Evolutionary conservation across 2,797 vertebrate genomes (phyloP), one percentile per base, ranked within the genome.

Genomic region (Micromesistius poutassou): DNA sequence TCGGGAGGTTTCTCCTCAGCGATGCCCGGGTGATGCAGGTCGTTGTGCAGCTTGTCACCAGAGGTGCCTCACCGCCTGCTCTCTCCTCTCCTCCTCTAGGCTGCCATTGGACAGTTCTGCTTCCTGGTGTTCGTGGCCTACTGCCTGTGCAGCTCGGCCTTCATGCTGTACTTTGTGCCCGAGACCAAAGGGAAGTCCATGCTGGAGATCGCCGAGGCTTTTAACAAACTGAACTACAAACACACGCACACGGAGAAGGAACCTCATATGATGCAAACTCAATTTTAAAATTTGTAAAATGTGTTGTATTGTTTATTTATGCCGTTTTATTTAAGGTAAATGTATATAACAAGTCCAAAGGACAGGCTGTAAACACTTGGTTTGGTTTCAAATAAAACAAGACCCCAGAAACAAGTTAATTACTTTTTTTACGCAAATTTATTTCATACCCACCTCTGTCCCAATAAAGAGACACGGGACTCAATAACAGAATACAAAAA

Each of bases 401-500:
- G 31, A 30, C 30, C 30, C 19, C 4, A 71, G 82, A 19, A 28
- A 36, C 16, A 62, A 14, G 13, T 62, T 75, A 55, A 42, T 38
- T 75, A 74, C 62, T 87, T 92, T 91, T 92, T 88, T 93, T 89
- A 92, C 92, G 89, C 87, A 90, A 68, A 85, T 95, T 95, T 94
- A 94, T 95, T 95, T 88, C 84, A 90, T 83, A 84, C 89, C 87
- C 87, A 90, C 90, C 94, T 94, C 93, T 93, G 91, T 89, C 92
- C 84, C 91, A 93, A 93, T 92, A 8, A 91, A 88, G 80, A 90
- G 92, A 93, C 93, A 91, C 83, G 86, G 92, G 91, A 93, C 90
- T 93, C 90, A 92, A 93, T 91, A 93, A 94, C 93, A 92, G 92
- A 92, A 93, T 95, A 95, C 94, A 94, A 95, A 95, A 95, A 94